These are phyloP conservation scores for Onychomys torridus DNA, from an alignment of 2,797 vertebrate species.

Conservation along the genomic window DNA sequence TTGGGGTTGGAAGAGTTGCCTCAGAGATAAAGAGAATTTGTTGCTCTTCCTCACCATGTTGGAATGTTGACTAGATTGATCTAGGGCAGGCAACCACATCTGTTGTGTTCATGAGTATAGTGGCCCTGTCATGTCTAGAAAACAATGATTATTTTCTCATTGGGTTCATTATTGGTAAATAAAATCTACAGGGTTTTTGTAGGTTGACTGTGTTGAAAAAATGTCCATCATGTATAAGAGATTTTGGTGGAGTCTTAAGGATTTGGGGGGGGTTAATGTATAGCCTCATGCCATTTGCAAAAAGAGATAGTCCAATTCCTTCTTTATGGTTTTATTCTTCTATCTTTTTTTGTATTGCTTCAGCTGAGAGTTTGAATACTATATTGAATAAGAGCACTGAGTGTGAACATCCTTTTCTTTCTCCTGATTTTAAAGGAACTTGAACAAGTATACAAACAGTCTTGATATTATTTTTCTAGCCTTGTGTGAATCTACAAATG, in stretches of 20 bases:
- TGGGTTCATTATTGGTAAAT: neutral
- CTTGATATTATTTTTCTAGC: neutral
- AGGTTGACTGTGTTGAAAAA: neutral
- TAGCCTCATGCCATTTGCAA: neutral
- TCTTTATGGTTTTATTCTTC: neutral
- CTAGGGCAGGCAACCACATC: neutral
- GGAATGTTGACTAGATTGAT: neutral
- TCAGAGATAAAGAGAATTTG: no score
- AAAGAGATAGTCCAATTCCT: neutral
- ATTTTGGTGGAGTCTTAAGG: neutral
- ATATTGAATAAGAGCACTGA: no score
- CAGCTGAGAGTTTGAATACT: neutral
- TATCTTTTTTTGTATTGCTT: neutral
- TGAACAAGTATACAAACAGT: neutral
- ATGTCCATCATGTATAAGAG: neutral
- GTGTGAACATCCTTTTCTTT: neutral
- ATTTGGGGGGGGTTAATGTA: neutral
- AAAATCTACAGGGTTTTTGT: neutral
- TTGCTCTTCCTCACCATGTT: neutral
- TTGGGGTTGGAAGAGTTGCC: no score
- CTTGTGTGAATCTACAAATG: neutral
- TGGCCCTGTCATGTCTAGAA: neutral
- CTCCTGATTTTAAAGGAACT: neutral
- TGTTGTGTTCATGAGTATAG: neutral
- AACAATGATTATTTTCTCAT: neutral